Conservation (phyloP, 2,113 vertebrate species). For the Mustela nigripes region DNA sequence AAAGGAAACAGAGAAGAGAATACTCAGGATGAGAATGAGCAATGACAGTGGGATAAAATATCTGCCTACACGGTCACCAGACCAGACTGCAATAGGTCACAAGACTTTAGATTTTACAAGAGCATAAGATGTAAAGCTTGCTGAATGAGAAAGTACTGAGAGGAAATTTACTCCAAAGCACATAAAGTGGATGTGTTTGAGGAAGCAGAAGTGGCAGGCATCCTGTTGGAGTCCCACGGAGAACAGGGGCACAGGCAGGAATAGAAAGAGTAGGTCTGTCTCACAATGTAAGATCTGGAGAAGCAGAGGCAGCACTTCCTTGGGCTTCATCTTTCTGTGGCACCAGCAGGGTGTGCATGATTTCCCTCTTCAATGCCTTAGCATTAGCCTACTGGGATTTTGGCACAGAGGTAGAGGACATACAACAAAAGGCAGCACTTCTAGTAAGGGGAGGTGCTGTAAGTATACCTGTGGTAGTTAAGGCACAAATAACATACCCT, state of each 20-base stretch:
- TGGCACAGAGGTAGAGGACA: neutral
- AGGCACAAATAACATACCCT: neutral
- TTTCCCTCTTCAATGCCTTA: neutral
- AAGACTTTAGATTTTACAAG: neutral
- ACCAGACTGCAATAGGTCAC: neutral
- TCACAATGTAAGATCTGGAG: neutral
- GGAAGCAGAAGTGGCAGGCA: neutral
- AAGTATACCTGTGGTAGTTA: neutral
- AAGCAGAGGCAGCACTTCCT: neutral
- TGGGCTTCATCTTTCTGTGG: neutral
- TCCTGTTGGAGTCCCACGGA: neutral
- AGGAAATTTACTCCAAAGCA: neutral
- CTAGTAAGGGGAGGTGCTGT: neutral
- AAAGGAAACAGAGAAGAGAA: neutral
- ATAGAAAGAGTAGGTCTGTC: neutral
- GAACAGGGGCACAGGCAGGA: neutral
- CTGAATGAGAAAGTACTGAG: neutral
- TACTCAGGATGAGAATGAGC: neutral
- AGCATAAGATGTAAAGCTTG: neutral
- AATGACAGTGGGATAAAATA: neutral
- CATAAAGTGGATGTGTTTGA: fast-evolving
- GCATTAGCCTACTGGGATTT: neutral
- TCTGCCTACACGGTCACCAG: neutral
- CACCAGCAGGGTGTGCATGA: neutral
- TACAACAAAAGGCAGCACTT: neutral